These are phyloP conservation scores for Equus przewalskii DNA, from an alignment of 2,113 vertebrate genomes.

Conservation along the genomic window DNA sequence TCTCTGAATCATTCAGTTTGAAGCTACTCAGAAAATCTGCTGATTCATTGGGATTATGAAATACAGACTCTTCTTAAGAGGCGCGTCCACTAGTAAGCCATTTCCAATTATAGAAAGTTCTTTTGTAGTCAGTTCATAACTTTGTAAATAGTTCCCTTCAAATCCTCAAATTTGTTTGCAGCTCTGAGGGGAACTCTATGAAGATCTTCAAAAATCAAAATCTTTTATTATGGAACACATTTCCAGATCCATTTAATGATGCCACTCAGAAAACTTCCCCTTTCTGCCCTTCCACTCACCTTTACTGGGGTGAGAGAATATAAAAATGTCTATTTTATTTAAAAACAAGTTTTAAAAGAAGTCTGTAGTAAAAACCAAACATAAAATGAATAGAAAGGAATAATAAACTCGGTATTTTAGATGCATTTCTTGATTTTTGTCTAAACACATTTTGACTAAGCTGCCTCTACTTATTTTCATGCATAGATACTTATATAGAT, in stretches of 20 bases:
- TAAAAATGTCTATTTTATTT: not conserved
- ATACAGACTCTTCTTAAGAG: not conserved
- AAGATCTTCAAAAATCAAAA: not conserved
- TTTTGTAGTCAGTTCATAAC: conserved; percentile 29
- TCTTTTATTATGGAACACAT: conserved; percentile 11
- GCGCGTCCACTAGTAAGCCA: not conserved
- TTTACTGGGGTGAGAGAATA: not conserved
- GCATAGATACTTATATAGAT: conserved; percentile 45
- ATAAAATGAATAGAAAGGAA: conserved; percentile 38
- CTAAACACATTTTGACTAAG: conserved; percentile 22
- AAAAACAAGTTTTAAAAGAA: conserved; percentile 55
- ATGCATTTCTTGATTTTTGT: conserved; percentile 30
- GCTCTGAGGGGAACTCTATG: not conserved
- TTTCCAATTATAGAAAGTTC: conserved; percentile 32
- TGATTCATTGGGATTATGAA: conserved; percentile 31
- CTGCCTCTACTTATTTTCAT: conserved; percentile 43
- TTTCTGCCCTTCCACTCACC: not conserved
- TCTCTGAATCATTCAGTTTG: conserved; percentile 28
- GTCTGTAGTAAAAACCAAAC: conserved; percentile 1
- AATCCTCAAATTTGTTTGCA: conserved; percentile 35
- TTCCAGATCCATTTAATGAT: conserved; percentile 45
- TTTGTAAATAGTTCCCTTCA: conserved; percentile 42
- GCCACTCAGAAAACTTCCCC: not conserved
- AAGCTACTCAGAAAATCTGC: conserved; percentile 60
- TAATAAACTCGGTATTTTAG: conserved; percentile 39